These are phyloP conservation scores for Hemaris fuciformis DNA, from an alignment of 2,888 invertebrate genomes.

Conservation along the genomic window DNA sequence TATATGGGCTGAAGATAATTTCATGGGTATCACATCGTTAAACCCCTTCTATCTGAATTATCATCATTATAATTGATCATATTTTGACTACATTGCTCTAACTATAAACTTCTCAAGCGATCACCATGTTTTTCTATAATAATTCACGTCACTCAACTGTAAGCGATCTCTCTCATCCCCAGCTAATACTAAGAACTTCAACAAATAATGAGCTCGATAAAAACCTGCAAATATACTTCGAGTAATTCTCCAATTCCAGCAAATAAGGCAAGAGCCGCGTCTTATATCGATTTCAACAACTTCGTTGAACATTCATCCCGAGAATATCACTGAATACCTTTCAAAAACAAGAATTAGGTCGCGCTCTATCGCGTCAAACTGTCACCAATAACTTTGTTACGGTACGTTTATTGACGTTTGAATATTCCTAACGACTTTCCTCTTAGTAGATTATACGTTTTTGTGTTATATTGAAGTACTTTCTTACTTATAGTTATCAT, in stretches of 20 bases:
- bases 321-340: neutral
- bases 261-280: neutral
- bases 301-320: neutral
- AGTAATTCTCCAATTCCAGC: neutral
- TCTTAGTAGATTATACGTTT: neutral
- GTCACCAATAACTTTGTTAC: conserved; percentile 1
- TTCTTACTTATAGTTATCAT: neutral
- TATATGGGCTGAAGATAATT: too few species aligned
- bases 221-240: too few species aligned
- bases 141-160: too few species aligned
- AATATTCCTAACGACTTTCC: neutral
- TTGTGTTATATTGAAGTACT: neutral
- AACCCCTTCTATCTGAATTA: too few species aligned
- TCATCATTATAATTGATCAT: too few species aligned
- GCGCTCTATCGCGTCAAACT: neutral
- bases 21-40: too few species aligned
- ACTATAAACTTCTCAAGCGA: too few species aligned
- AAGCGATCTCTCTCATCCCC: too few species aligned
- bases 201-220: too few species aligned
- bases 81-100: too few species aligned
- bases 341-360: neutral
- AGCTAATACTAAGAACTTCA: too few species aligned
- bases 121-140: too few species aligned
- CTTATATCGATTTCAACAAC: neutral
- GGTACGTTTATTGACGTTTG: conserved; percentile 1